Conservation (phyloP, 2,888 invertebrate genomes). For the Volucella zonaria region DNA sequence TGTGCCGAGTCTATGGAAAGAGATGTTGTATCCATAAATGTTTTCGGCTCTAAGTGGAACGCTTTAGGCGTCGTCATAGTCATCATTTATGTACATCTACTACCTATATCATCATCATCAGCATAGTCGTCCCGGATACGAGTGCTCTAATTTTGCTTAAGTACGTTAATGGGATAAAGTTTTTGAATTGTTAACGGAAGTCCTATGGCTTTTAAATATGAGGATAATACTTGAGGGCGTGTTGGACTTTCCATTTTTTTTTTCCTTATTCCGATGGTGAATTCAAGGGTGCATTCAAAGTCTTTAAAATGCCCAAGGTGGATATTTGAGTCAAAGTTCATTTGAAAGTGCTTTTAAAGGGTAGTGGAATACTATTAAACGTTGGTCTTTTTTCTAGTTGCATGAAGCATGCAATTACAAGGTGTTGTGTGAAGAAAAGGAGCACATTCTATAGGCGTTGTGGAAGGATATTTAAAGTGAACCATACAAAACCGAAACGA, state of each 20-base stretch:
- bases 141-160: constrained; percentile 55
- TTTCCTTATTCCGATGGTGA: background rate
- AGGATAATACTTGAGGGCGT: background rate
- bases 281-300: no score
- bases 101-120: constrained; percentile 1
- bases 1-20: constrained; percentile 16
- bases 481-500: no score
- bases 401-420: no score
- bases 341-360: no score
- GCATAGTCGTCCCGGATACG: constrained; percentile 9
- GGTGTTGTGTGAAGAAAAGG: no score
- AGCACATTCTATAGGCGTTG: no score
- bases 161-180: constrained; percentile 59
- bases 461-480: no score
- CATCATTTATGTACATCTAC: background rate
- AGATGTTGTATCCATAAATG: constrained; percentile 61
- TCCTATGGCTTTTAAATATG: constrained; percentile 33
- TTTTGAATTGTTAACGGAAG: constrained; percentile 42
- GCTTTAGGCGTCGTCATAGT: constrained; percentile 52
- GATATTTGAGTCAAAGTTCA: no score
- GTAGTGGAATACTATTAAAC: no score
- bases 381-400: no score
- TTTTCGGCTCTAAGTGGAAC: constrained; percentile 60
- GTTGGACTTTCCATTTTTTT: no score
- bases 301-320: no score